Conservation (phyloP, 2,797 vertebrate species). For the Phylloscopus collybita region DNA sequence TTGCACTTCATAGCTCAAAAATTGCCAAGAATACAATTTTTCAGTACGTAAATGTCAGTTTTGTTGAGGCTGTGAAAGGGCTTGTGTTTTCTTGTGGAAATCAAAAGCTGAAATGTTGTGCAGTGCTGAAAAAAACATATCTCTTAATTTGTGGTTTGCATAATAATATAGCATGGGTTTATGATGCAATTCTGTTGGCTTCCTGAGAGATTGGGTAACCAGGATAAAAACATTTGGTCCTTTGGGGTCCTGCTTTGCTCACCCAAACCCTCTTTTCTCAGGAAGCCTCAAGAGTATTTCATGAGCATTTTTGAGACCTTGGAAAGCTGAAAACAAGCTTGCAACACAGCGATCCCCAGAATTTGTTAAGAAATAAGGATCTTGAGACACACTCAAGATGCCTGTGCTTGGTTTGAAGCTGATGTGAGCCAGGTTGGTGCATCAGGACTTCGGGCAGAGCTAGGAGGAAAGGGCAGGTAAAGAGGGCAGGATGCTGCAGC, state of each 20-base stretch:
- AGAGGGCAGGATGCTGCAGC: neutral
- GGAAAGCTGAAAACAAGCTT: neutral
- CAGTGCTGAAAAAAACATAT: neutral
- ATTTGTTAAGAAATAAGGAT: neutral
- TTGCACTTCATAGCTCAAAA: neutral
- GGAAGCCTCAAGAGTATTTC: neutral
- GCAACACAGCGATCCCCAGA: neutral
- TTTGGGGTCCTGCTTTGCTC: neutral
- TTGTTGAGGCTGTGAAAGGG: neutral
- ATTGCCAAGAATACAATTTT: neutral
- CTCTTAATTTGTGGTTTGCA: constrained; percentile 3
- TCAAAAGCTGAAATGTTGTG: neutral
- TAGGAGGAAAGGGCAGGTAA: neutral
- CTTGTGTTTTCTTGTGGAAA: neutral
- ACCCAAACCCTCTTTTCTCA: neutral
- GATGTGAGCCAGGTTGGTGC: neutral
- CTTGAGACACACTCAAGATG: neutral
- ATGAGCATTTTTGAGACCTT: neutral
- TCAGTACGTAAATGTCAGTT: neutral
- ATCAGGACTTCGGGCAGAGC: neutral
- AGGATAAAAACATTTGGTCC: neutral
- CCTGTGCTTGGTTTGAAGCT: neutral
- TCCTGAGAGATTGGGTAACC: neutral
- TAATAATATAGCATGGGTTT: neutral
- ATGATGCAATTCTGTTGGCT: constrained; percentile 5